These are phyloP conservation scores for Hyperoplus lanceolatus DNA, from an alignment of 2,797 vertebrate species.

Conservation along the genomic window DNA sequence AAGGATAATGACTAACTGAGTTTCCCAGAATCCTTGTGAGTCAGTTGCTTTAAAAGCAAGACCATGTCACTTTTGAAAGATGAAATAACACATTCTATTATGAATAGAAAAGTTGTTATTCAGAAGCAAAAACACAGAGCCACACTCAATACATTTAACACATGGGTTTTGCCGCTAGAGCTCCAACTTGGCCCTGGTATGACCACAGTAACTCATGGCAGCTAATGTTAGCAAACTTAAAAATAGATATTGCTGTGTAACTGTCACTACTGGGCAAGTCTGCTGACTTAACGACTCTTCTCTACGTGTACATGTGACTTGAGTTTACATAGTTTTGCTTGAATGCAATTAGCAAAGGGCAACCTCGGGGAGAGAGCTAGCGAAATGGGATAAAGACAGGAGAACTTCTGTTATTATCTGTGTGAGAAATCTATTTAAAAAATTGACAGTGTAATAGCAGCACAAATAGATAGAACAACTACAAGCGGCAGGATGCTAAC, in stretches of 20 bases:
- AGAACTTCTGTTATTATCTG: not conserved
- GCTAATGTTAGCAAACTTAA: slow-evolving; percentile 19
- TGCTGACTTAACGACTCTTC: not conserved
- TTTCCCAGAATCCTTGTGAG: not conserved
- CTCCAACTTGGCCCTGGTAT: not conserved
- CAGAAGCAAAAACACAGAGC: not conserved
- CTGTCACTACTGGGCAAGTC: slow-evolving; percentile 1
- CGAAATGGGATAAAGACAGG: not conserved
- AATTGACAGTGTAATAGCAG: not conserved
- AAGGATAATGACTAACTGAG: not conserved
- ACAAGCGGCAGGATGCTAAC: slow-evolving; percentile 1
- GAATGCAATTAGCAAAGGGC: not conserved
- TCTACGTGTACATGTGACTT: not conserved
- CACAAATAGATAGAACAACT: not conserved
- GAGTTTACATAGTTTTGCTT: not conserved
- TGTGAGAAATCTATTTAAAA: not conserved
- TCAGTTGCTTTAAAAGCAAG: not conserved
- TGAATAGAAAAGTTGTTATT: not conserved
- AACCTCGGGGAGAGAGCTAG: not conserved
- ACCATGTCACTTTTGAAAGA: not conserved
- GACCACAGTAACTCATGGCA: not conserved
- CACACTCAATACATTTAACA: not conserved
- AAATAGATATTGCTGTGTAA: slow-evolving; percentile 5
- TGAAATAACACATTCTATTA: not conserved
- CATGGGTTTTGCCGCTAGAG: not conserved